Evolutionary conservation across 2,888 invertebrate species (phyloP), one percentile per base, ranked within the genome.

Genomic region (Congeria kusceri): DNA sequence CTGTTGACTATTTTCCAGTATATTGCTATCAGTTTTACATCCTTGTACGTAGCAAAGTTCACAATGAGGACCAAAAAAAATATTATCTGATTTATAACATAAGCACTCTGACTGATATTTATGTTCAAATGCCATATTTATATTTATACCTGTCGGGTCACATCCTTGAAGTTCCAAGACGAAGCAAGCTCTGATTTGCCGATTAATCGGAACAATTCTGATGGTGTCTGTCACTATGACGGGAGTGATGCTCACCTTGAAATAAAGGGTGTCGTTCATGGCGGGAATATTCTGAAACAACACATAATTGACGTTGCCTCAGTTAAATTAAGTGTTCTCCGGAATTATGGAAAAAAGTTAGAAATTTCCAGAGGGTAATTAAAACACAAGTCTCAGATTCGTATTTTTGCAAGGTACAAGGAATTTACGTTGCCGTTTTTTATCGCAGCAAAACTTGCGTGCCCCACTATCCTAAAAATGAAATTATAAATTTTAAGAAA

Each of bases 121-220:
- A 5, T 23, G 20, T 44, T 53, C 18, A 53, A 11, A 53, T 53
- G 23, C n/a, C 3, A 4, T 20, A 53, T 23, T 32, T 32, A 20
- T 53, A 47, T 25, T 59, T 74, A 27, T 75, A 87, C 87, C 62
- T 74, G 69, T 74, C 27, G 87, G 86, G 56, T 87, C 85, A 76
- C 87, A 87, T 1, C 87, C 87, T 0, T 69, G 9, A 1, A 86
- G 56, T 27, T 86, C 85, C 11, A 87, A 70, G 39, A 82, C 72
- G 39, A 87, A 84, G 28, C 87, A 87, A 3, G 84, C 71, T 57
- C 74, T 69, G 0, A 28, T 66, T 18, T 65, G 44, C n/a, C 1
- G 57, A 3, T 62, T 57, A 18, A 57, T 28, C 2, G 87, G 84
- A 53, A 77, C 71, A n/a, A 88, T 83, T 44, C 84, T 61, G 13